Evolutionary conservation across 2,113 vertebrate genomes (phyloP).

Genomic region (Cololabis saira): DNA sequence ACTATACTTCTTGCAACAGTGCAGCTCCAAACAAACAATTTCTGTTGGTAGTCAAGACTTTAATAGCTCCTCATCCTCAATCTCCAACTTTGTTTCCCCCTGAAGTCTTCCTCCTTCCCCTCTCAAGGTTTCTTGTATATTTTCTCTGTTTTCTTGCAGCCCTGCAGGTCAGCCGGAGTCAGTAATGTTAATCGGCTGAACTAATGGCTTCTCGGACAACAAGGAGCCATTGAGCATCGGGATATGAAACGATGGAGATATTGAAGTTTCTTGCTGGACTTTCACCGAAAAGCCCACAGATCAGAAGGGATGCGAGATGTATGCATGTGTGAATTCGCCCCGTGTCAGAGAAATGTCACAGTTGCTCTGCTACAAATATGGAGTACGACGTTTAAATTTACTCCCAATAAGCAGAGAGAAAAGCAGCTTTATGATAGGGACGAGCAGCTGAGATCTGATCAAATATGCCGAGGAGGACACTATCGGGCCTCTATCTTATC

Average conservation of each 20-base stretch:
- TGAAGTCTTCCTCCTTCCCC: slow-evolving; percentile 1
- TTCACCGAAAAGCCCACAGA: slow-evolving; percentile 50
- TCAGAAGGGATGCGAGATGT: slow-evolving; percentile 30
- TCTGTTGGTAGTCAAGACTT: slow-evolving; percentile 22
- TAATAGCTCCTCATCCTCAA: slow-evolving; percentile 25
- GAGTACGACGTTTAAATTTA: slow-evolving; percentile 54
- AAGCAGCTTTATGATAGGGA: slow-evolving; percentile 21
- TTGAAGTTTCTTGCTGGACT: slow-evolving; percentile 63
- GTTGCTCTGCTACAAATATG: slow-evolving; percentile 18
- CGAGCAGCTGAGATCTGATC: slow-evolving; percentile 27
- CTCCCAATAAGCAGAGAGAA: slow-evolving; percentile 27
- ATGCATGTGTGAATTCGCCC: slow-evolving; percentile 2
- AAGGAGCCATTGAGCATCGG: slow-evolving; percentile 71
- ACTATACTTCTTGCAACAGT: slow-evolving; percentile 19
- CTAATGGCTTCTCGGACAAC: slow-evolving; percentile 62
- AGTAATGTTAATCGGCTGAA: slow-evolving; percentile 62
- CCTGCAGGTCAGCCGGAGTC: slow-evolving; percentile 32
- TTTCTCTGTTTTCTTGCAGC: slow-evolving; percentile 16
- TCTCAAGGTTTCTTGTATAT: slow-evolving; percentile 23
- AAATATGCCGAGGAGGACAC: slow-evolving; percentile 42
- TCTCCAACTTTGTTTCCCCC: slow-evolving; percentile 23
- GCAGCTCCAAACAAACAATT: slow-evolving; percentile 25
- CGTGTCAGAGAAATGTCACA: slow-evolving; percentile 31
- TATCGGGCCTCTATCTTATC: slow-evolving; percentile 39
- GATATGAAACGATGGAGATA: slow-evolving; percentile 71